Evolutionary conservation across 2,113 vertebrate species (phyloP), one percentile per base, ranked within the genome.

Genomic region (Bos indicus): DNA sequence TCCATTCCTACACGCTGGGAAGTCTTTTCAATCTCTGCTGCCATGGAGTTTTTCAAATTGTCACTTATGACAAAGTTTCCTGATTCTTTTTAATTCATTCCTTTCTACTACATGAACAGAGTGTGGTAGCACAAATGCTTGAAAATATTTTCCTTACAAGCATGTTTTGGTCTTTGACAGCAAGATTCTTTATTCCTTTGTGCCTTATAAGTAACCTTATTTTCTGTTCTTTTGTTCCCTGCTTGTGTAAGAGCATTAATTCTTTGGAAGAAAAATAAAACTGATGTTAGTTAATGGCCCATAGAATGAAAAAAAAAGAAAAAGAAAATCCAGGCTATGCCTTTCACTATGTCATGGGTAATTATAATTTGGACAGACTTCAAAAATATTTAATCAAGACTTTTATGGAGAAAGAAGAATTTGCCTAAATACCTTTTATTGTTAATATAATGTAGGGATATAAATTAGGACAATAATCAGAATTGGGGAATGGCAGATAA

Each of bases 351-450:
- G 28, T 8, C 26, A 87, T 26, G 91, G 19, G 52, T 43, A 92
- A 88, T 51, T 94, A 91, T 9, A 80, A 15, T 26, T 81, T 67
- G 62, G 26, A 93, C 2, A 91, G 28, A 91, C 67, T 88, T 94
- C 21, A 94, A 82, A 85, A 86, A 87, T 67, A 82, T 33, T 30
- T 43, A 88, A 92, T n/a, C 43, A 88, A 83, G 11, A 94, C 64
- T 96, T 97, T 94, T 88, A 94, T 11, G 96, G n/a, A 94, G 54
- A 84, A 77, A 96, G 62, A 96, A 97, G 23, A 91, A 93, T 62
- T 78, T 94, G 9, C 7, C 7, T 36, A 77, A 6, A 67, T 94
- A 67, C 7, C 5, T 86, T 84, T 46, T 74, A 64, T 1, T 90
- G 33, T 57, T 84, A 93, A 88, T 89, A 54, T 80, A 71, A 97